Percentiles rank a stretch among this genome's conserved stretches.
Evolutionary conservation across 2,888 invertebrate species (phyloP).

Genomic region (Drosophila meridiana): DNA sequence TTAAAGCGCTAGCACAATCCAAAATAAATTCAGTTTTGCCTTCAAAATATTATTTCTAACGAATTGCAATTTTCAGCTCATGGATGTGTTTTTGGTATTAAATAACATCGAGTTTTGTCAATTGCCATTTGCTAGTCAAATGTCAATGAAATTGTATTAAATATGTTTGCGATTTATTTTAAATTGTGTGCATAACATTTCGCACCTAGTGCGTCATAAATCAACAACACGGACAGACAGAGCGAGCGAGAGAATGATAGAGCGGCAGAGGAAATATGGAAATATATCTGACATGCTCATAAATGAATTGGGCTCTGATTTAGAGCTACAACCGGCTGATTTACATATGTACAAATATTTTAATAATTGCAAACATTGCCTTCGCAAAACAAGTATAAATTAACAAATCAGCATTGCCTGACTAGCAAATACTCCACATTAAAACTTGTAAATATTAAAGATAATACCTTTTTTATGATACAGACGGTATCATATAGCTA

Average conservation of each 20-base stretch:
- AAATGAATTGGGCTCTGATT: constrained; percentile 10
- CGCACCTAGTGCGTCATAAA: constrained; percentile 12
- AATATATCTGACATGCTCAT: constrained; percentile 9
- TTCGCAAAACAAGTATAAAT: background rate
- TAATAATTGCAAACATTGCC: background rate
- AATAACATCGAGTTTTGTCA: background rate
- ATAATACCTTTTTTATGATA: too few relatives aligned
- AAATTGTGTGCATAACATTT: constrained; percentile 10
- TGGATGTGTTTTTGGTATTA: background rate
- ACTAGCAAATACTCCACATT: background rate
- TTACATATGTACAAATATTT: constrained; percentile 6
- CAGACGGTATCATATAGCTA: too few relatives aligned
- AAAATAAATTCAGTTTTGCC: background rate
- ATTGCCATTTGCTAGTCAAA: background rate
- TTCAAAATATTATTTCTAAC: background rate
- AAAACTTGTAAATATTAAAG: too few relatives aligned
- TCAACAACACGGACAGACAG: background rate
- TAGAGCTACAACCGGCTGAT: background rate
- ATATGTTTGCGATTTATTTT: constrained; percentile 8
- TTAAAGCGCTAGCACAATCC: constrained; percentile 4
- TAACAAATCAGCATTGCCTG: too few relatives aligned
- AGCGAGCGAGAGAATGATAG: too few relatives aligned
- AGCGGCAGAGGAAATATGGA: background rate
- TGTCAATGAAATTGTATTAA: constrained; percentile 10
- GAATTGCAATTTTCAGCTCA: background rate